phyloP scores from a whole-genome alignment of 2,888 invertebrate species.

The Ptychoptera albimana region DNA sequence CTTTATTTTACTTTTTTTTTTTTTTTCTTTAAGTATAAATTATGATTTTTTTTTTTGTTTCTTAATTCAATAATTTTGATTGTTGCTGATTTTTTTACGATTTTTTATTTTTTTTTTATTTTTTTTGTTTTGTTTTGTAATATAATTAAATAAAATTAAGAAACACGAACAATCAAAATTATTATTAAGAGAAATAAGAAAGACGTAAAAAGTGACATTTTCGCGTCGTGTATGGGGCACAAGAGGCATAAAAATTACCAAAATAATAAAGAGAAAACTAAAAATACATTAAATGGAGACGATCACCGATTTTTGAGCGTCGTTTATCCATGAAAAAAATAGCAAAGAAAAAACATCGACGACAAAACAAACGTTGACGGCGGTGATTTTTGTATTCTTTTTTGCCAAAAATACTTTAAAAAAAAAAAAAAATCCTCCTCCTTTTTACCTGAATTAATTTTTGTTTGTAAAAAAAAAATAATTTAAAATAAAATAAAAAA shows the following conservation, averaged over 20 bases:
- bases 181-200: too few species aligned
- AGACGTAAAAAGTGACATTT: conserved; percentile 16
- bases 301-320: conserved; percentile 34
- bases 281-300: conserved; percentile 13
- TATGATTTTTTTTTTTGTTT: conserved; percentile 1
- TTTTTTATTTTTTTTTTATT: background rate
- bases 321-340: conserved; percentile 29
- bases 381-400: conserved; percentile 26
- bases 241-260: background rate
- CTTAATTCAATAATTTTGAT: background rate
- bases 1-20: too few species aligned
- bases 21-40: background rate
- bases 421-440: background rate
- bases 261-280: conserved; percentile 3
- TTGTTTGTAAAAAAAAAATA: conserved; percentile 1
- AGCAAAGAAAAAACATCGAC: conserved; percentile 9
- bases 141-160: too few species aligned
- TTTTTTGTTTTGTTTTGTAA: too few species aligned
- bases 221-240: conserved; percentile 30
- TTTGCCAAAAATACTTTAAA: conserved; percentile 16
- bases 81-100: background rate
- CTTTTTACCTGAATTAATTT: conserved; percentile 3
- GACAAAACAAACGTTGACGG: conserved; percentile 9
- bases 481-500: too few species aligned
- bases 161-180: too few species aligned